Evolutionary conservation across 2,113 vertebrate species (phyloP).

Genomic region (Rallus limicola): DNA sequence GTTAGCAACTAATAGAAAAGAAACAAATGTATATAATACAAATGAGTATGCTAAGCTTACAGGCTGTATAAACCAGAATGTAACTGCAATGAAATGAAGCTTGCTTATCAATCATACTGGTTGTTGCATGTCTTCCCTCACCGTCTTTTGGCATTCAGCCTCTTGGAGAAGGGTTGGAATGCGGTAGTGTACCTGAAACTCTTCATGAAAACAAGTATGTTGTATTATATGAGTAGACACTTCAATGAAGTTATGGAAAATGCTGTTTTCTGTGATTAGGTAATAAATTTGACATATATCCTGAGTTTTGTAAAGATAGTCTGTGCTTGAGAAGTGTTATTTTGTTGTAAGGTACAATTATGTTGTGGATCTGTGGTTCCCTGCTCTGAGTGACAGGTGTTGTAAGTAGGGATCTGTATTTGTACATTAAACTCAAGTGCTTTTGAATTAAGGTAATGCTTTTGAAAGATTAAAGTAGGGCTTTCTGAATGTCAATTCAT

Average conservation of each 20-base stretch:
- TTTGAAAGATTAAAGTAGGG: background rate
- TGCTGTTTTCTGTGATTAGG: background rate
- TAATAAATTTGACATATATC: background rate
- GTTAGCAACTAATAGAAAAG: no score
- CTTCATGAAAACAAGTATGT: background rate
- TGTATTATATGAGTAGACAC: background rate
- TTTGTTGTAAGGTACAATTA: background rate
- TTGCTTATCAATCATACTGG: no score
- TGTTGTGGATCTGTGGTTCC: background rate
- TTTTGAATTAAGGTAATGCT: background rate
- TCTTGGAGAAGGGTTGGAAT: background rate
- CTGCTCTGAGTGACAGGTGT: background rate
- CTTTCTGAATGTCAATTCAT: background rate
- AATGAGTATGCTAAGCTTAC: no score
- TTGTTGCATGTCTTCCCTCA: no score
- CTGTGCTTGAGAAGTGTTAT: background rate
- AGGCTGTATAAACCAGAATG: no score
- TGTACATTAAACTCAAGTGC: background rate
- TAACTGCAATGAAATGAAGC: no score
- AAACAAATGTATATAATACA: no score
- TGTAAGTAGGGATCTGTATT: background rate
- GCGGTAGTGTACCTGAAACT: background rate
- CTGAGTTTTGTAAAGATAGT: background rate
- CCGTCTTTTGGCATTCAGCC: no score
- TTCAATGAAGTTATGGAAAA: background rate